These are phyloP conservation scores for Meteorus cinctellus DNA, from an alignment of 2,888 invertebrate genomes.

Conservation along the genomic window DNA sequence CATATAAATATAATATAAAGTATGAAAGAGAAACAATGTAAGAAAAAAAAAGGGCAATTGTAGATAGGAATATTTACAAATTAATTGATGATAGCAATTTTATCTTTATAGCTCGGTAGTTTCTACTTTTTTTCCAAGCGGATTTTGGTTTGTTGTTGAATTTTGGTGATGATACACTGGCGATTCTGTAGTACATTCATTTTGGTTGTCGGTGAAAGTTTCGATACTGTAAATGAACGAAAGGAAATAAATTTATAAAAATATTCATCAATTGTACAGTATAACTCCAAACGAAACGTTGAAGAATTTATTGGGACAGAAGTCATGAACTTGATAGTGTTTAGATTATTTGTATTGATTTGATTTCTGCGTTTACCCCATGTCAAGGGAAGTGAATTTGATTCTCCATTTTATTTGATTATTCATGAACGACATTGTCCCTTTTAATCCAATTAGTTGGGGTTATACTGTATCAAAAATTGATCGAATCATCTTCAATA, in stretches of 20 bases:
- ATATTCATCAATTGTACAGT: conserved; percentile 16
- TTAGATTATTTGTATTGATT: no score
- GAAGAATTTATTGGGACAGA: no score
- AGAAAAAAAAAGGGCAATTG: no score
- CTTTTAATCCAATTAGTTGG: background rate
- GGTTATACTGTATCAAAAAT: background rate
- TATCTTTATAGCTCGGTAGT: conserved; percentile 65
- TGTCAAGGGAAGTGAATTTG: no score
- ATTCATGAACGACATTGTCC: no score
- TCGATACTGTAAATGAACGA: conserved; percentile 58
- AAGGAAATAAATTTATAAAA: conserved; percentile 36
- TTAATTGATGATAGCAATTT: background rate
- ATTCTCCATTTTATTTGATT: no score
- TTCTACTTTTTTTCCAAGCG: conserved; percentile 69
- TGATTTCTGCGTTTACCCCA: no score
- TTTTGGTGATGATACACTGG: conserved; percentile 61
- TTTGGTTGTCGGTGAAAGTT: conserved; percentile 68
- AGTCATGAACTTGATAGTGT: no score
- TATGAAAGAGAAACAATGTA: conserved; percentile 31
- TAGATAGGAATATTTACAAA: conserved; percentile 46
- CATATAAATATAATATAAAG: conserved; percentile 48
- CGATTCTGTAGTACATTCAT: conserved; percentile 67
- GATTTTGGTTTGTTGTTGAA: conserved; percentile 63
- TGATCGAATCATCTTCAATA: background rate
- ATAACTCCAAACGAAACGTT: no score